phyloP scores from a whole-genome alignment of 2,113 vertebrate species.

The Prolemur simus region DNA sequence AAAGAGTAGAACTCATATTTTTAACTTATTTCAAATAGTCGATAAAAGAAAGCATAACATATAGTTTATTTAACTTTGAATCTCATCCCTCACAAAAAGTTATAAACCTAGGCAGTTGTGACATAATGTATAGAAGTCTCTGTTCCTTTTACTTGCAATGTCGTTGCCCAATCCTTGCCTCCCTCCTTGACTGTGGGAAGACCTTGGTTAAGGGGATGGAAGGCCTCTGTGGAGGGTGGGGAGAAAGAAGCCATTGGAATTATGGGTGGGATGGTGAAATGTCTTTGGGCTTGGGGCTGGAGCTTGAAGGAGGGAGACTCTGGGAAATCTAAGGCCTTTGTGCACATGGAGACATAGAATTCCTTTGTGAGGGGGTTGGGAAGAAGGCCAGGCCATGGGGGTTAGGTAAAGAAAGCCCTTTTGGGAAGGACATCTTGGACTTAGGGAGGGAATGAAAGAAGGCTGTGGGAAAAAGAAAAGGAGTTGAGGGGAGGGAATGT shows the following conservation, averaged over 20 bases:
- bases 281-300: neutral
- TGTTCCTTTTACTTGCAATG: neutral
- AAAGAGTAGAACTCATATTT: neutral
- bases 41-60: neutral
- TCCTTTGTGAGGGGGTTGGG: neutral
- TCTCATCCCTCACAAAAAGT: neutral
- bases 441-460: neutral
- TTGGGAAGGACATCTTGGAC: neutral
- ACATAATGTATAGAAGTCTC: neutral
- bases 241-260: slow-evolving; percentile 7
- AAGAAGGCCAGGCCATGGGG: neutral
- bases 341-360: neutral
- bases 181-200: neutral
- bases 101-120: neutral
- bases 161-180: neutral
- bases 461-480: neutral
- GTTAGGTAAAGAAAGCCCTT: neutral
- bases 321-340: neutral
- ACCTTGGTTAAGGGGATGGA: neutral
- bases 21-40: neutral
- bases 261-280: neutral
- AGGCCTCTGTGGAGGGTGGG: neutral
- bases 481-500: neutral
- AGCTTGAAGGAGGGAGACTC: neutral
- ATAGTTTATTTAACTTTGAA: neutral